These are phyloP conservation scores for Acronicta psi DNA, from an alignment of 2,888 invertebrate genomes.

Conservation along the genomic window DNA sequence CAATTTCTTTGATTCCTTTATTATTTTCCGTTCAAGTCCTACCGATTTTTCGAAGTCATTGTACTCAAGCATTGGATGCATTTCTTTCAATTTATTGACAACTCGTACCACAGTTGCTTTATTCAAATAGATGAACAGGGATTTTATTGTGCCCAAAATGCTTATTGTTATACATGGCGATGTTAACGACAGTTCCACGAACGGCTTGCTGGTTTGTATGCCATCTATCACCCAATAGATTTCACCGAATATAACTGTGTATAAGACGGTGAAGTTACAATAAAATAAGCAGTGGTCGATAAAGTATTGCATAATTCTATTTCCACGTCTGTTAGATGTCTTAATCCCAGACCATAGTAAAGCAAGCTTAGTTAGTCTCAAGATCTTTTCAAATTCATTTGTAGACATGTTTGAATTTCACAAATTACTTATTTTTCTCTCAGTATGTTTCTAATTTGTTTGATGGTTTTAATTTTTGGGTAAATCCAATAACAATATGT, in stretches of 20 bases:
- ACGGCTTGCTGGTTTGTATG: conserved; percentile 60
- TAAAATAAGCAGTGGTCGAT: conserved; percentile 60
- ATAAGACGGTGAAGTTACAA: conserved; percentile 65
- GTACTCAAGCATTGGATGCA: conserved; percentile 60
- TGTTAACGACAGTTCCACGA: conserved; percentile 68
- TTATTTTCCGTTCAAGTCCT: conserved; percentile 44
- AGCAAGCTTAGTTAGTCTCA: conserved; percentile 60
- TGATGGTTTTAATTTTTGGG: no score
- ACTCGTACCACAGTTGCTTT: conserved; percentile 58
- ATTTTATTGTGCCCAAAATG: conserved; percentile 68
- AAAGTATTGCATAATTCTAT: conserved; percentile 45
- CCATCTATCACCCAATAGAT: conserved; percentile 69
- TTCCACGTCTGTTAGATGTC: conserved; percentile 37
- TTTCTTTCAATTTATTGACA: conserved; percentile 63
- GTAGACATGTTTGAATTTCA: conserved; percentile 11
- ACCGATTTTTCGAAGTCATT: conserved; percentile 19
- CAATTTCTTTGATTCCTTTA: conserved; percentile 58
- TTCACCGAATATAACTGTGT: conserved; percentile 70
- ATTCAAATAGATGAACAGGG: conserved; percentile 61
- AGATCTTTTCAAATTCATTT: conserved; percentile 59
- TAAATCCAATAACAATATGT: neutral
- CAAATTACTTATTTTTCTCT: no score
- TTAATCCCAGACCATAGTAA: conserved; percentile 71
- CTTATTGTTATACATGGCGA: conserved; percentile 71
- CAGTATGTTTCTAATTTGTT: no score